Conservation (phyloP, 2,888 invertebrate species). For the Nephrotoma appendiculata region DNA sequence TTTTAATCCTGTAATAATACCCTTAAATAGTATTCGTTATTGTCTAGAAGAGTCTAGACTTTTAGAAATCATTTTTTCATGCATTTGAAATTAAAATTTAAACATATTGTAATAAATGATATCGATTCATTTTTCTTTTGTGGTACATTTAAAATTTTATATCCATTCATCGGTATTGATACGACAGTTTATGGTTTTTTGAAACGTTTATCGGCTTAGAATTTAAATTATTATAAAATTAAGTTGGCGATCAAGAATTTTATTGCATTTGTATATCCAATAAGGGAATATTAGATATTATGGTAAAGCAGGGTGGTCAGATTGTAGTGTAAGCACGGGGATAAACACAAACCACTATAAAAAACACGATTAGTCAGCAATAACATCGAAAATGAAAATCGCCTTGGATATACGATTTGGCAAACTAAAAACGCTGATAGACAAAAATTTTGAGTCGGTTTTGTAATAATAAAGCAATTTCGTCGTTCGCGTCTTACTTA, state of each 20-base stretch:
- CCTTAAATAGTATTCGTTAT: background rate
- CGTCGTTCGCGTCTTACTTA: too few relatives aligned
- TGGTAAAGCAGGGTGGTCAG: background rate
- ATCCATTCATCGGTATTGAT: background rate
- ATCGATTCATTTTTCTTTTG: too few relatives aligned
- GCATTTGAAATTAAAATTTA: background rate
- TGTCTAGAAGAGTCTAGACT: background rate
- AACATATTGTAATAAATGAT: background rate
- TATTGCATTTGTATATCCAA: too few relatives aligned
- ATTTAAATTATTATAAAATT: background rate
- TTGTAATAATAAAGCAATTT: too few relatives aligned
- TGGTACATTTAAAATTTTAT: background rate
- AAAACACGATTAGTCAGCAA: too few relatives aligned
- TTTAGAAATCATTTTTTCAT: background rate
- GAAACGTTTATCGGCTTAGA: background rate
- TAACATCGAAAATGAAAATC: too few relatives aligned
- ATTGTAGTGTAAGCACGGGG: background rate
- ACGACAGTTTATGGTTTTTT: background rate
- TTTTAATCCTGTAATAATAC: background rate
- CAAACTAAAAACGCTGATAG: too few relatives aligned
- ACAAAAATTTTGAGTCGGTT: too few relatives aligned
- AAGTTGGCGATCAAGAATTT: too few relatives aligned
- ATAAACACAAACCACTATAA: too few relatives aligned
- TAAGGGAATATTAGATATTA: background rate
- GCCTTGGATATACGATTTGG: too few relatives aligned